Conservation (phyloP, 2,888 invertebrate species). For the Cistogaster globosa region DNA sequence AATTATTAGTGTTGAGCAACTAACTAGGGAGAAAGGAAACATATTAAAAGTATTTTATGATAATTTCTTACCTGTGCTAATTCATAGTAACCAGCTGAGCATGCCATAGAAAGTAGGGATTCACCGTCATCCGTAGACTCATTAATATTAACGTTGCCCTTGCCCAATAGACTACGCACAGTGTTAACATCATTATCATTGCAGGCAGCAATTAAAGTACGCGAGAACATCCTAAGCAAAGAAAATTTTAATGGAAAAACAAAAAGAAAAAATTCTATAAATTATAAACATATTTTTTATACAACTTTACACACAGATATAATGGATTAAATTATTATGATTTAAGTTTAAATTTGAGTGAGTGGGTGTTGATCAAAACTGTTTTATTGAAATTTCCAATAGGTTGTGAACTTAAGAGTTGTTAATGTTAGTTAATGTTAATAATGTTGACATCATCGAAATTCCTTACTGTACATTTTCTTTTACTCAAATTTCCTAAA, state of each 20-base stretch:
- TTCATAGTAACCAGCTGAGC: constrained; percentile 98
- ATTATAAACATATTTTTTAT: too few relatives aligned
- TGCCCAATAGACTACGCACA: constrained; percentile 94
- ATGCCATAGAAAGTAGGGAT: constrained; percentile 96
- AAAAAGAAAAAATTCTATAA: too few relatives aligned
- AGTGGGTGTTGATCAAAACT: too few relatives aligned
- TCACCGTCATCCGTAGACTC: constrained; percentile 99
- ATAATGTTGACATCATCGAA: too few relatives aligned
- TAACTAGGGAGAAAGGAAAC: background rate
- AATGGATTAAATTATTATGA: too few relatives aligned
- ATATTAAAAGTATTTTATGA: background rate
- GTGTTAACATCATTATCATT: constrained; percentile 97
- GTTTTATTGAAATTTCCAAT: too few relatives aligned
- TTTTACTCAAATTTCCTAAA: too few relatives aligned
- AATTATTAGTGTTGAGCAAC: background rate
- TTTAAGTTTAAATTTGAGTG: too few relatives aligned
- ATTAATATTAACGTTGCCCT: constrained; percentile 94
- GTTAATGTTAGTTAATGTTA: too few relatives aligned
- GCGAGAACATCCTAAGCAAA: constrained; percentile 83
- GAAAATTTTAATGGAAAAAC: background rate
- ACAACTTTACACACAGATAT: too few relatives aligned
- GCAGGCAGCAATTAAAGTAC: constrained; percentile 95
- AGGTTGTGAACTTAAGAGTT: too few relatives aligned
- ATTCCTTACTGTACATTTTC: too few relatives aligned
- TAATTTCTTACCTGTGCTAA: constrained; percentile 90